Conservation (phyloP, 2,888 invertebrate genomes). For the Heterodera filipjevi region DNA sequence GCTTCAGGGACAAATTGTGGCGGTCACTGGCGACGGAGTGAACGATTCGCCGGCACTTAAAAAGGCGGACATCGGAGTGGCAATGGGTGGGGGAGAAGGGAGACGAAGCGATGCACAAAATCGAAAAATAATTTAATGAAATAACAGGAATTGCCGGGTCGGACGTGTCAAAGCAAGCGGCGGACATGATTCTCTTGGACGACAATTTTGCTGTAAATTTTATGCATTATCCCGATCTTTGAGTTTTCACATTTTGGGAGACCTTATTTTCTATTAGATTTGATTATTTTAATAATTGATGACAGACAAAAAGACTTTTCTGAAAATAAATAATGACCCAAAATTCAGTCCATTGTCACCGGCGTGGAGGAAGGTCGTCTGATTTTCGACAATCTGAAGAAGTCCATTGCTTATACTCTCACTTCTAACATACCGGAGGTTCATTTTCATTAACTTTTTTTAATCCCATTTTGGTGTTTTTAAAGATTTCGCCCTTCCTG, state of each 20-base stretch:
- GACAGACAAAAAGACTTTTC: not conserved
- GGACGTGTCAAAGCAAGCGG: slow-evolving; percentile 82
- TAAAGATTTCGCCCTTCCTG: slow-evolving; percentile 69
- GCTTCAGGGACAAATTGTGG: slow-evolving; percentile 71
- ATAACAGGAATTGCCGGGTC: slow-evolving; percentile 68
- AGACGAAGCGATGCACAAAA: not conserved
- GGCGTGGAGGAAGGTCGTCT: slow-evolving; percentile 76
- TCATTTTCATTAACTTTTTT: not conserved
- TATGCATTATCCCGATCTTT: no score
- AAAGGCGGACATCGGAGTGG: slow-evolving; percentile 56
- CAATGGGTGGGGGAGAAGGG: slow-evolving; percentile 44
- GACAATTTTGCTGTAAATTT: slow-evolving; percentile 32
- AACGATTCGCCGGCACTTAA: slow-evolving; percentile 73
- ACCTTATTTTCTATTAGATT: no score
- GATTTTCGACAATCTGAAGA: slow-evolving; percentile 71
- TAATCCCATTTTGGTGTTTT: not conserved
- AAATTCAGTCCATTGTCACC: slow-evolving; percentile 81
- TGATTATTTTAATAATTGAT: no score
- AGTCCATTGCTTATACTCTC: slow-evolving; percentile 71
- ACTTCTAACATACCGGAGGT: slow-evolving; percentile 69
- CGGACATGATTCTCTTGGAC: slow-evolving; percentile 83
- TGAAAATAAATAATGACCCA: not conserved
- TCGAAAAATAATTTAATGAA: slow-evolving; percentile 47
- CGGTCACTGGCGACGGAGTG: slow-evolving; percentile 72
- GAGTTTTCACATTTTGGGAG: no score